Conservation (phyloP, 2,113 vertebrate species). For the Daboia siamensis region DNA sequence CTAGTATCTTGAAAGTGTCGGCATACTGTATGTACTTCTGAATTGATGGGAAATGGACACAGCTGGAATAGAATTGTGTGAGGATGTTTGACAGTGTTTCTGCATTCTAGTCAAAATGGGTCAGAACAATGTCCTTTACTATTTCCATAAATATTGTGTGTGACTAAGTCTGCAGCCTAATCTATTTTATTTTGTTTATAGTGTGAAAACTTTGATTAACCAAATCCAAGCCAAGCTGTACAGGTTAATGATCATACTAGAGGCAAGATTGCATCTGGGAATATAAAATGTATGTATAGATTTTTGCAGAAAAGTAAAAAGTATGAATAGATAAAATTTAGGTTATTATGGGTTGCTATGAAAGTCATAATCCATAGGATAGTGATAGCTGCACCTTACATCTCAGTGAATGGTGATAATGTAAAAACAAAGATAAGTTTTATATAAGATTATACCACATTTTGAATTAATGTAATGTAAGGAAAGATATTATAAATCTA, state of each 20-base stretch:
- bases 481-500: neutral
- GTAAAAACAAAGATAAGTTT: neutral
- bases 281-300: neutral
- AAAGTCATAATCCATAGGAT: neutral
- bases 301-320: neutral
- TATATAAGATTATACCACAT: neutral
- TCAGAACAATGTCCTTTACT: neutral
- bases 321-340: neutral
- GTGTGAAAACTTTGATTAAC: neutral
- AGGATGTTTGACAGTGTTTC: neutral
- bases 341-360: neutral
- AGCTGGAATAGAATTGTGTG: neutral
- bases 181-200: neutral
- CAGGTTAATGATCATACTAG: neutral
- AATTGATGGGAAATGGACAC: neutral
- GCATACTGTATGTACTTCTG: neutral
- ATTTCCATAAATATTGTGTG: neutral
- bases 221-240: neutral
- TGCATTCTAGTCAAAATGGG: neutral
- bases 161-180: neutral
- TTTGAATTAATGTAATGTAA: neutral
- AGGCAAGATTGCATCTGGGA: neutral
- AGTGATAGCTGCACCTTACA: neutral
- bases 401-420: neutral
- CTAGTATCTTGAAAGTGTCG: neutral